Evolutionary conservation across 2,888 invertebrate species (phyloP).

Genomic region (Amblyjoppa proteus): DNA sequence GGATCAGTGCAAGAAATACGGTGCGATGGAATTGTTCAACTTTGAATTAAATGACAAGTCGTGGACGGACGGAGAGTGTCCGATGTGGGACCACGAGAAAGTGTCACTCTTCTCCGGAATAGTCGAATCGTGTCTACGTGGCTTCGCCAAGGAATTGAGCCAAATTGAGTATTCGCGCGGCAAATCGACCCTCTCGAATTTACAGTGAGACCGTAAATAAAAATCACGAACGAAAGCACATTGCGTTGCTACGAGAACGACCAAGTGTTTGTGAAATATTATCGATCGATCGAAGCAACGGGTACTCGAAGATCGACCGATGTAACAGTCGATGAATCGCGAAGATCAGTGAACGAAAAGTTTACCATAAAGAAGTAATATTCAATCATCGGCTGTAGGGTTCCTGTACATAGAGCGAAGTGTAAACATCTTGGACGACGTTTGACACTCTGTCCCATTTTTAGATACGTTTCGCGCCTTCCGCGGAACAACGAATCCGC

Average conservation of each 20-base stretch:
- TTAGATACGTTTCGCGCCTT: neutral
- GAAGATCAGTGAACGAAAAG: too few relatives aligned
- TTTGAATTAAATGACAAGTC: conserved; percentile 7
- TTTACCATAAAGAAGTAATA: neutral
- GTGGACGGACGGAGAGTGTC: neutral
- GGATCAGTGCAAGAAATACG: neutral
- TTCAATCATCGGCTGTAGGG: neutral
- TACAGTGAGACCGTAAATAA: conserved; percentile 1
- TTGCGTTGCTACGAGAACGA: neutral
- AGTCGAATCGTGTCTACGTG: conserved; percentile 37
- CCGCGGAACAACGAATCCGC: neutral
- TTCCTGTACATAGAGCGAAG: conserved; percentile 3
- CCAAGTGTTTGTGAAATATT: neutral
- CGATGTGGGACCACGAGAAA: neutral
- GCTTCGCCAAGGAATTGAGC: conserved; percentile 38
- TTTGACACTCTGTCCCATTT: neutral
- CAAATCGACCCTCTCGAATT: conserved; percentile 33
- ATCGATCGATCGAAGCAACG: neutral
- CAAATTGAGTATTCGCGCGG: conserved; percentile 20
- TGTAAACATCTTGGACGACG: neutral
- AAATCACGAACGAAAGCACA: neutral
- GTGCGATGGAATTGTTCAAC: neutral
- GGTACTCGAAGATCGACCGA: too few relatives aligned
- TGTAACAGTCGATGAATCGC: too few relatives aligned
- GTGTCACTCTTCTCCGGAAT: neutral